These are phyloP conservation scores for Capricornis sumatraensis DNA, from an alignment of 2,113 vertebrate genomes.

Conservation along the genomic window DNA sequence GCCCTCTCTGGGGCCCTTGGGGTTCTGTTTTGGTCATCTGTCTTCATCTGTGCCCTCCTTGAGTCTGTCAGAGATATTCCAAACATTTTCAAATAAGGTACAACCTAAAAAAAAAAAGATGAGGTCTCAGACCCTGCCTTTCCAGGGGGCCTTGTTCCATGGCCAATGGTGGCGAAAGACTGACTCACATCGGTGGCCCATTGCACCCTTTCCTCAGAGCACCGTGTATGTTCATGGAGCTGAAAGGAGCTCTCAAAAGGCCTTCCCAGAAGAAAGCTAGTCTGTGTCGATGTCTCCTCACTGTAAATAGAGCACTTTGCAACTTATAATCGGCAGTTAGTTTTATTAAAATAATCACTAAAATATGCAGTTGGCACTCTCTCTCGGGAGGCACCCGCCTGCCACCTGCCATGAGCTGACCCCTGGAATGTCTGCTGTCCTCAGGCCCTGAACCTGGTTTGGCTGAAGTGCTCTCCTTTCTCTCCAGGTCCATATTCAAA, in stretches of 20 bases:
- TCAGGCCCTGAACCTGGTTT: not conserved
- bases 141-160: not conserved
- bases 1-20: not conserved
- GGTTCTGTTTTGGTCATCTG: not conserved
- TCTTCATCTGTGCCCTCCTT: not conserved
- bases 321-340: not conserved
- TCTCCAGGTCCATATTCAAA: conserved; percentile 87
- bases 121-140: not conserved
- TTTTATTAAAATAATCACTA: not conserved
- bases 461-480: not conserved
- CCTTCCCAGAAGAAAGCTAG: not conserved
- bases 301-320: not conserved
- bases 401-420: accelerated
- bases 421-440: not conserved
- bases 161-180: too few species aligned
- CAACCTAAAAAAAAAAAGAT: not conserved
- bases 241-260: not conserved
- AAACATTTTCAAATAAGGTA: not conserved
- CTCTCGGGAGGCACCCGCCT: not conserved
- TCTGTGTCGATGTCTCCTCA: not conserved
- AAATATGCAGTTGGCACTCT: not conserved
- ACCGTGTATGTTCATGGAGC: not conserved
- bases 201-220: not conserved
- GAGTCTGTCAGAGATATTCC: not conserved
- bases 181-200: accelerated